These are phyloP conservation scores for Falco punctatus DNA, from an alignment of 2,113 vertebrate species.

Conservation along the genomic window DNA sequence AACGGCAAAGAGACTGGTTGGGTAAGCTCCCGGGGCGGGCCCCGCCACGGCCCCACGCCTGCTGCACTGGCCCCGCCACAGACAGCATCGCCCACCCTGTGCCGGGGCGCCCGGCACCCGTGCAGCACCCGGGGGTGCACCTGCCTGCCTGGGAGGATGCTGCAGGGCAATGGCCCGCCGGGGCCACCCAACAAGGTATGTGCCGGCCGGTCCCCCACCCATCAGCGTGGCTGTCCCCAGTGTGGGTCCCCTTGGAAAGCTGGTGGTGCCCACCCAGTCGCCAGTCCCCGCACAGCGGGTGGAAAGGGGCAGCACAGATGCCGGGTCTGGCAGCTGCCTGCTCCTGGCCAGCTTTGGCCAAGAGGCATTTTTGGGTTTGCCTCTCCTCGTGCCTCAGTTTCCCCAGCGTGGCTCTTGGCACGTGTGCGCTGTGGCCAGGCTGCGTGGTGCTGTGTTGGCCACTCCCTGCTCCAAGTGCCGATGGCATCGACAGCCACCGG, in stretches of 20 bases:
- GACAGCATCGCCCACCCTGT: slow-evolving; percentile 16
- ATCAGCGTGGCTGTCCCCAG: rapidly evolving
- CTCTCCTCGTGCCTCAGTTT: neutral
- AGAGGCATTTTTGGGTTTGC: neutral
- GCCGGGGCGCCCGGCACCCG: neutral
- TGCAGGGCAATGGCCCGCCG: slow-evolving; percentile 27
- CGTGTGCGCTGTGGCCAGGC: neutral
- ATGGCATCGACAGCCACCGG: neutral
- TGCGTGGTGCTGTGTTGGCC: rapidly evolving
- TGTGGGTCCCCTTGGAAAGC: rapidly evolving
- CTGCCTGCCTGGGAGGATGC: slow-evolving; percentile 31
- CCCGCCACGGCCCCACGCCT: neutral
- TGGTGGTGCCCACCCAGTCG: rapidly evolving
- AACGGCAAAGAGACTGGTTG: slow-evolving; percentile 50
- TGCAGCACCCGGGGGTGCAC: slow-evolving; percentile 28
- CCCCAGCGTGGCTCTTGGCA: neutral
- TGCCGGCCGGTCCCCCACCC: neutral
- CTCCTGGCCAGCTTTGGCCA: neutral
- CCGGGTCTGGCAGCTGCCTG: neutral
- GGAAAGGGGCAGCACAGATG: neutral
- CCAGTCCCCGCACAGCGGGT: rapidly evolving
- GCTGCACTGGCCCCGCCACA: neutral
- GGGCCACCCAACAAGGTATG: slow-evolving; percentile 39
- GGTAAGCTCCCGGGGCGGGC: slow-evolving; percentile 59
- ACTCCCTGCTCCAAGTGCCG: neutral